Conservation (phyloP, 2,888 invertebrate species). For the Phyllotreta striolata region DNA sequence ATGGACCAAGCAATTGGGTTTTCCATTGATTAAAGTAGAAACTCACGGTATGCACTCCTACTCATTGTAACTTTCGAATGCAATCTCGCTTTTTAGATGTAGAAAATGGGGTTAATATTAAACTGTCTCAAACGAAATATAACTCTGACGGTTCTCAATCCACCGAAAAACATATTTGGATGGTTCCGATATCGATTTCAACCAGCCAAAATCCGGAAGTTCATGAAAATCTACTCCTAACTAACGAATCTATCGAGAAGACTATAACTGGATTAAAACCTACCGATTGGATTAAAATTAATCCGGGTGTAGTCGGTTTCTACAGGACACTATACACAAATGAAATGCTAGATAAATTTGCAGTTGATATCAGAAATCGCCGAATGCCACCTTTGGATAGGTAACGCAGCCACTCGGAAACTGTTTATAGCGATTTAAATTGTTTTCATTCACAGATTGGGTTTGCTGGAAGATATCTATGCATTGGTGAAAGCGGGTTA, state of each 20-base stretch:
- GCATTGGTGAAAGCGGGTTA: constrained; percentile 90
- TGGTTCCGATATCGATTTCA: constrained; percentile 86
- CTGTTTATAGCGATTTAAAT: constrained; percentile 4
- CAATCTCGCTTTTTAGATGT: constrained; percentile 63
- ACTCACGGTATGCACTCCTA: constrained; percentile 24
- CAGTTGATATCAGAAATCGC: constrained; percentile 81
- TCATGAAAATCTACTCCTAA: constrained; percentile 53
- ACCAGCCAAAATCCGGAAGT: constrained; percentile 72
- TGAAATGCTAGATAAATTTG: constrained; percentile 75
- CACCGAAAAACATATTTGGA: constrained; percentile 75
- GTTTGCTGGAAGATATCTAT: constrained; percentile 89
- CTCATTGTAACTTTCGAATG: neutral
- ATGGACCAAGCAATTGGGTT: constrained; percentile 98
- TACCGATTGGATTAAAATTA: constrained; percentile 88
- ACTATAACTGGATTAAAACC: constrained; percentile 73
- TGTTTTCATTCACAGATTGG: constrained; percentile 62
- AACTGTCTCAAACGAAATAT: constrained; percentile 83
- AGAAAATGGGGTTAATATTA: constrained; percentile 72
- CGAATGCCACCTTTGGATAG: constrained; percentile 88
- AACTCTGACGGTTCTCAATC: constrained; percentile 75
- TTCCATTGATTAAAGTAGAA: constrained; percentile 78
- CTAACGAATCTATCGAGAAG: constrained; percentile 68
- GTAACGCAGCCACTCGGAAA: constrained; percentile 21
- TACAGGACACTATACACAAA: constrained; percentile 87
- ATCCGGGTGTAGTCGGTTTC: constrained; percentile 78